A percentile compares a stretch with the other conserved stretches of the same genome.
phyloP scores from a whole-genome alignment of 2,113 vertebrate species.

The Prinia subflava region DNA sequence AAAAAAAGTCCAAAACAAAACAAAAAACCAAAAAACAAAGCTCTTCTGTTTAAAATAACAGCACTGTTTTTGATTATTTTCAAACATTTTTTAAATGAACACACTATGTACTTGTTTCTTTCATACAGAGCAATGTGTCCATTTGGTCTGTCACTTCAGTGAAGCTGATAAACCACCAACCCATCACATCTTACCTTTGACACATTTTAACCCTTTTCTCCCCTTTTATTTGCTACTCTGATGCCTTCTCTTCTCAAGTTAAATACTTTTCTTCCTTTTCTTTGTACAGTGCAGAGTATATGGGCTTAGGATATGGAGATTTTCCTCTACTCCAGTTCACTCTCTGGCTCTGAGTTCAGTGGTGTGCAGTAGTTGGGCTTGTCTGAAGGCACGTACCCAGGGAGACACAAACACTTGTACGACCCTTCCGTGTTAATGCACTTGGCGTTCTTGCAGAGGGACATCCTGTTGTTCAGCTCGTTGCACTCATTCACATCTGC shows the following conservation, averaged over 20 bases:
- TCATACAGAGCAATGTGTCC: constrained; percentile 77
- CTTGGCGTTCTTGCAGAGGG: constrained; percentile 92
- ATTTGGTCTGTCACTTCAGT: constrained; percentile 82
- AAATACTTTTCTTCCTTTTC: constrained; percentile 76
- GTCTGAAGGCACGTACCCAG: constrained; percentile 84
- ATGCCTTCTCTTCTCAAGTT: constrained; percentile 83
- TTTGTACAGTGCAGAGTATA: constrained; percentile 94
- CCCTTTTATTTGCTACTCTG: constrained; percentile 40
- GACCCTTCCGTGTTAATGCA: constrained; percentile 96
- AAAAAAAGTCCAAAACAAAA: constrained; percentile 50
- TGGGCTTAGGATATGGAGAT: constrained; percentile 75
- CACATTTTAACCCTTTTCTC: constrained; percentile 64
- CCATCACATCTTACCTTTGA: constrained; percentile 55
- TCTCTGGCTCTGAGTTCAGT: constrained; percentile 71
- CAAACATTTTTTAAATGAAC: constrained; percentile 78
- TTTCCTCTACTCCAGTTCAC: constrained; percentile 79
- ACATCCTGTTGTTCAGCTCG: constrained; percentile 94
- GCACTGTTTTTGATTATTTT: constrained; percentile 72
- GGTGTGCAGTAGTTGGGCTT: constrained; percentile 92
- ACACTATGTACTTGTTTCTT: constrained; percentile 80
- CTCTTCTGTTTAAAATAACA: constrained; percentile 80
- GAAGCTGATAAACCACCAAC: constrained; percentile 53
- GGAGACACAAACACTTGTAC: constrained; percentile 91
- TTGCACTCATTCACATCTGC: constrained; percentile 96
- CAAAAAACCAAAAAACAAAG: constrained; percentile 44